Evolutionary conservation across 2,113 vertebrate species (phyloP).

Genomic region (Electrona antarctica): DNA sequence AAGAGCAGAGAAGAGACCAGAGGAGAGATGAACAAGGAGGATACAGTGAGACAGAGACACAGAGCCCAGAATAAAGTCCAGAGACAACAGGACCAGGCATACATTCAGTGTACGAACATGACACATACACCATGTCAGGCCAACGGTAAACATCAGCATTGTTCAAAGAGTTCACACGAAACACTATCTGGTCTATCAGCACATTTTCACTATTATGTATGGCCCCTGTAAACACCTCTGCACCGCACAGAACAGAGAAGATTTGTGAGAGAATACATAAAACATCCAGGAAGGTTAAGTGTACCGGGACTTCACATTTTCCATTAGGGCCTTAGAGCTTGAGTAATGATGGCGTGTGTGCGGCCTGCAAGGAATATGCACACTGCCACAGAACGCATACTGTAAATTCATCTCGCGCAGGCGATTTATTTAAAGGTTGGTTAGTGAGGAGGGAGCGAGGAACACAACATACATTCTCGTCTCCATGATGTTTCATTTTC

Average conservation of each 20-base stretch:
- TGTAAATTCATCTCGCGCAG: conserved; percentile 32
- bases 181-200: neutral
- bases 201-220: neutral
- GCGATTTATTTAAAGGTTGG: conserved; percentile 3
- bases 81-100: neutral
- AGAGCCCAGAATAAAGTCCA: neutral
- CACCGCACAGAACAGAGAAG: conserved; percentile 26
- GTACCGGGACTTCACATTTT: conserved; percentile 56
- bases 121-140: neutral
- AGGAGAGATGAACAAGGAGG: neutral
- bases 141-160: neutral
- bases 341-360: conserved; percentile 38
- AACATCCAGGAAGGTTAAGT: conserved; percentile 55
- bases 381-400: conserved; percentile 24
- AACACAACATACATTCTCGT: conserved; percentile 19
- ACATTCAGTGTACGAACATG: conserved; percentile 1
- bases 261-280: conserved; percentile 61
- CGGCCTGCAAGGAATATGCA: conserved; percentile 38
- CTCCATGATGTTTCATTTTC: neutral
- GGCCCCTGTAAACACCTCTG: conserved; percentile 20
- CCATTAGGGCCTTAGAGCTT: conserved; percentile 44
- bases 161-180: conserved; percentile 23
- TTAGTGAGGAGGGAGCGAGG: conserved; percentile 1
- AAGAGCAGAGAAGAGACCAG: neutral
- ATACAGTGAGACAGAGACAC: neutral